Evolutionary conservation across 2,797 vertebrate genomes (phyloP).

Genomic region (Macroramphosus scolopax): DNA sequence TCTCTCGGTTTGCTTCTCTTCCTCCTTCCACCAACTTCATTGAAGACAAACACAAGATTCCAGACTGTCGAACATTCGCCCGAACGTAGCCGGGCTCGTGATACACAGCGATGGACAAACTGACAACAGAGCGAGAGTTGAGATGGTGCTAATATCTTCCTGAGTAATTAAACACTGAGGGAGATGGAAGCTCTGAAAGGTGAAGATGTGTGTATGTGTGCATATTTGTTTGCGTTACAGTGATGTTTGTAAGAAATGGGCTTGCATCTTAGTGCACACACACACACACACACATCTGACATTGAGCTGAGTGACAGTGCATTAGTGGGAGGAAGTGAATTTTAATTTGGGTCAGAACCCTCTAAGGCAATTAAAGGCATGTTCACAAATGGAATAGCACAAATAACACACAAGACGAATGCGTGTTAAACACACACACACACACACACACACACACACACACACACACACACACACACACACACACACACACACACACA

Average conservation of each 20-base stretch:
- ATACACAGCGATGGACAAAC: conserved; percentile 21
- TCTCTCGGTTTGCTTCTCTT: conserved; percentile 10
- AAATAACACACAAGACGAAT: neutral
- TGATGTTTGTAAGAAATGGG: conserved; percentile 5
- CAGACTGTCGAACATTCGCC: conserved; percentile 23
- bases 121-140: conserved; percentile 8
- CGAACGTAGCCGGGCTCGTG: conserved; percentile 13
- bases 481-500: too few species aligned
- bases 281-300: conserved; percentile 23
- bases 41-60: conserved; percentile 16
- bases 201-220: conserved; percentile 7
- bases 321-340: conserved; percentile 44
- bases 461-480: too few species aligned
- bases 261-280: conserved; percentile 6
- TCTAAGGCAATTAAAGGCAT: conserved; percentile 48
- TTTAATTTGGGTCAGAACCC: conserved; percentile 50
- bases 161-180: conserved; percentile 43
- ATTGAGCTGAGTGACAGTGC: conserved; percentile 30
- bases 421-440: neutral
- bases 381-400: conserved; percentile 4
- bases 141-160: conserved; percentile 3
- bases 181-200: conserved; percentile 25
- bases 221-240: conserved; percentile 10
- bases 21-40: conserved; percentile 9
- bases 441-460: too few species aligned